Conservation (phyloP, 2,797 vertebrate species). For the Antennarius maculatus region DNA sequence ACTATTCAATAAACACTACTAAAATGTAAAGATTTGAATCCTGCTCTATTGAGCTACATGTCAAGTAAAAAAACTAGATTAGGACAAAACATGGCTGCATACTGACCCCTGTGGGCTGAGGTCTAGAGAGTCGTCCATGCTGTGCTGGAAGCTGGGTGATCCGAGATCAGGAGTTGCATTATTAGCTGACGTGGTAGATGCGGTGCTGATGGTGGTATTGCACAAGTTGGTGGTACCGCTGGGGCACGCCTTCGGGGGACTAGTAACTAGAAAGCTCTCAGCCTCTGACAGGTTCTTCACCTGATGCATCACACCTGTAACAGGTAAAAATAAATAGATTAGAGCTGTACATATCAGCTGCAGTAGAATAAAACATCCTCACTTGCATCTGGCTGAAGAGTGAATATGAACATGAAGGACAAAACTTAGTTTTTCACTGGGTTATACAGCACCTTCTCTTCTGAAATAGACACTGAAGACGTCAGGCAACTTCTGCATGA, state of each 20-base stretch:
- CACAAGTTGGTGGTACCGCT: slow-evolving; percentile 92
- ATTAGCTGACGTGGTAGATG: slow-evolving; percentile 88
- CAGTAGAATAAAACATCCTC: not conserved
- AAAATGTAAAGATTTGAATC: not conserved
- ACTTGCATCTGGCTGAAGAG: not conserved
- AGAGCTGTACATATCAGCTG: not conserved
- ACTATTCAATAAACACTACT: not conserved
- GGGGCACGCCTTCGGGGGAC: slow-evolving; percentile 94
- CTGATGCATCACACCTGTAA: slow-evolving; percentile 97
- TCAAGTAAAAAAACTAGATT: not conserved
- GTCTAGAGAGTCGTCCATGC: slow-evolving; percentile 97
- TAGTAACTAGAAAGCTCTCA: slow-evolving; percentile 91
- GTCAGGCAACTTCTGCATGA: slow-evolving; percentile 99
- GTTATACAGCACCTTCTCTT: slow-evolving; percentile 89
- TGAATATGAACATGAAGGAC: not conserved
- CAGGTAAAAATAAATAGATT: not conserved
- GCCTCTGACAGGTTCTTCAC: slow-evolving; percentile 97
- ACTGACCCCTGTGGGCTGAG: slow-evolving; percentile 97
- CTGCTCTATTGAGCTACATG: not conserved
- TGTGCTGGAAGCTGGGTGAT: slow-evolving; percentile 96
- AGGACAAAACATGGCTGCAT: slow-evolving; percentile 4
- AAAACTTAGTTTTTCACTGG: not conserved
- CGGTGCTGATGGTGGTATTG: slow-evolving; percentile 91
- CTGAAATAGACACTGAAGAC: slow-evolving; percentile 99
- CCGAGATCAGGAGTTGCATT: slow-evolving; percentile 91